Conservation (phyloP, 2,113 vertebrate species). For the Dolichotis patagonum region DNA sequence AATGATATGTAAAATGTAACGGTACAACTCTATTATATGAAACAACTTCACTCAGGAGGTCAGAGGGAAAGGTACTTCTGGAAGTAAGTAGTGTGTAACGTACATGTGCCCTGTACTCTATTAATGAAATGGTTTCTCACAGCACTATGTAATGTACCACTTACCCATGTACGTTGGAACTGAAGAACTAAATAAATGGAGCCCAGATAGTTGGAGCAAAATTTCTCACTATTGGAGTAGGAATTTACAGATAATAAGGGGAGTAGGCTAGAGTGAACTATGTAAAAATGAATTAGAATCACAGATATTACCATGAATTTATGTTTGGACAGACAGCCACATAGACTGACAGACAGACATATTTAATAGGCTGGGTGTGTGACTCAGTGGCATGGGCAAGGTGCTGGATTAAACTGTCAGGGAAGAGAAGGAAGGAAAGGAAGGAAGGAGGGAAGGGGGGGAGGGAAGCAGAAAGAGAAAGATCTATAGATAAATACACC, state of each 20-base stretch:
- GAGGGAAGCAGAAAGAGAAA: background rate
- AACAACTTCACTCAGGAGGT: background rate
- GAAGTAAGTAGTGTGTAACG: background rate
- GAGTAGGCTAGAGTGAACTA: background rate
- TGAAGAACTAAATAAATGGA: slow-evolving; percentile 10
- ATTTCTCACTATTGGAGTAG: background rate
- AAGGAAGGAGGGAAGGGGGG: background rate
- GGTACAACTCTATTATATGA: background rate
- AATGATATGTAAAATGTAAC: background rate
- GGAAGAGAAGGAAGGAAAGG: background rate
- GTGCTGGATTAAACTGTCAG: background rate
- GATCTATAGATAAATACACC: background rate
- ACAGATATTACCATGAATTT: background rate
- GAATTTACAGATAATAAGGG: background rate
- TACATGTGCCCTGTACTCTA: background rate
- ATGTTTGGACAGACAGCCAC: no score
- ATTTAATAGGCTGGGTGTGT: background rate
- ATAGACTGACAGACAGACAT: background rate
- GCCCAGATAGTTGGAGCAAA: background rate
- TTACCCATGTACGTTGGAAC: background rate
- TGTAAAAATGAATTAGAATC: background rate
- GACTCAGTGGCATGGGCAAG: background rate
- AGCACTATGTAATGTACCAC: background rate
- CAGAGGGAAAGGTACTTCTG: background rate
- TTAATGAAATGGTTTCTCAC: background rate